Evolutionary conservation across 2,797 vertebrate species (phyloP).

Genomic region (Pseudotriccus pelzelni): DNA sequence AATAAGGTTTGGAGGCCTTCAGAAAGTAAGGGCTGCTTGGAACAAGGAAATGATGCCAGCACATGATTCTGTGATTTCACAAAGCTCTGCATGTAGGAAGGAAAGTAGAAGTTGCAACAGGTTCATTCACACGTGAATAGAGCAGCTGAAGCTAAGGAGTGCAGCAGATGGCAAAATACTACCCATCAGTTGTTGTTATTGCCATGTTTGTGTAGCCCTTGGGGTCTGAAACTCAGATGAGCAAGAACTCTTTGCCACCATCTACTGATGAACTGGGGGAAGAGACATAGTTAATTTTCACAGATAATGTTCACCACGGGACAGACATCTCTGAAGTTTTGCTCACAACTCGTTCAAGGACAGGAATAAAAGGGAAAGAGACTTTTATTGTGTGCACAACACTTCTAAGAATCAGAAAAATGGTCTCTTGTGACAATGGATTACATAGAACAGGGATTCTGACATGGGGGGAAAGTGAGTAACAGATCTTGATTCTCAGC

Average conservation of each 20-base stretch:
- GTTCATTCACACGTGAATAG: background rate
- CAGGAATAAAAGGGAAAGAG: background rate
- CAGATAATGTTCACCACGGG: no score
- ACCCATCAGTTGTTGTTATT: background rate
- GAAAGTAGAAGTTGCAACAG: background rate
- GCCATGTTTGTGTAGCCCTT: background rate
- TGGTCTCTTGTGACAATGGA: background rate
- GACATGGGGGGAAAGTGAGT: fast-evolving
- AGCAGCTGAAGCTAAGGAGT: background rate
- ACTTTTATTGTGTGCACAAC: background rate
- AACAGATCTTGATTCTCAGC: background rate
- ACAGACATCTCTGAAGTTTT: background rate
- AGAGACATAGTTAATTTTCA: background rate
- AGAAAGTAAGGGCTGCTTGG: background rate
- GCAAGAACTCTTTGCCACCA: conserved; percentile 53
- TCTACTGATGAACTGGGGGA: conserved; percentile 33
- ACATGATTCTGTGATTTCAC: background rate
- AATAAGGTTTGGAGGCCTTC: background rate
- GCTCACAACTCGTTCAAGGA: background rate
- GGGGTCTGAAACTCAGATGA: background rate
- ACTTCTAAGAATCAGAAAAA: background rate
- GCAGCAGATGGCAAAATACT: background rate
- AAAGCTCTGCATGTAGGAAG: background rate
- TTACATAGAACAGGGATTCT: background rate
- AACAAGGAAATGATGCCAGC: background rate